A percentile compares a stretch with the other conserved stretches of the same genome.
These are phyloP conservation scores for Steinernema feltiae DNA, from an alignment of 1,140 invertebrate species.

Conservation along the genomic window DNA sequence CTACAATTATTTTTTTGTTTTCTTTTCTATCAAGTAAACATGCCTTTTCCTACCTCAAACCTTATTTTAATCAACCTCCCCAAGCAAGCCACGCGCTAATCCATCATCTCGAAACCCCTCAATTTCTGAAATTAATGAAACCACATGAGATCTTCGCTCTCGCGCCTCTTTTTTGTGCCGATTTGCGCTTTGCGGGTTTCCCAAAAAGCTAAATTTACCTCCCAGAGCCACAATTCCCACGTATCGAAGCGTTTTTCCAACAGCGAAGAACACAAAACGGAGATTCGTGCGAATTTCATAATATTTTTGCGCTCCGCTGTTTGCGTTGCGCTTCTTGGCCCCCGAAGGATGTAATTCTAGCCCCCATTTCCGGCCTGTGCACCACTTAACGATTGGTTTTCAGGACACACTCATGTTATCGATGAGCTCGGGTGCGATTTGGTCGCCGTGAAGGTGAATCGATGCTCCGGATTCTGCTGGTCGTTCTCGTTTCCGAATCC, in stretches of 20 bases:
- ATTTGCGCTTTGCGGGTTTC: no score
- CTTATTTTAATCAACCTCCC: no score
- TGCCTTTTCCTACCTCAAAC: no score
- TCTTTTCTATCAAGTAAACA: no score
- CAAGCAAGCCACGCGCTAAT: no score
- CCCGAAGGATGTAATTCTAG: not conserved
- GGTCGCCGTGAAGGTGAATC: slow-evolving; percentile 8
- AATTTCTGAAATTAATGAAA: no score
- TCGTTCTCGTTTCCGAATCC: slow-evolving; percentile 7
- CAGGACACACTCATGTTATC: not conserved
- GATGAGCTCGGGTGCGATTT: not conserved
- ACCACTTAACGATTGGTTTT: no score
- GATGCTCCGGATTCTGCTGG: slow-evolving; percentile 1
- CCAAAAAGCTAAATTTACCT: not conserved
- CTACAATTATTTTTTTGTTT: no score
- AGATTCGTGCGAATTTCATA: not conserved
- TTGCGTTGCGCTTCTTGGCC: not conserved
- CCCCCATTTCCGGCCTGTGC: not conserved
- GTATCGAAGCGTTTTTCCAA: not conserved
- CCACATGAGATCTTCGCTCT: no score
- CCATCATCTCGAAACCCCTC: no score
- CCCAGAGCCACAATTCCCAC: not conserved
- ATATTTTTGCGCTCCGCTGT: not conserved
- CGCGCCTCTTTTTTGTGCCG: no score
- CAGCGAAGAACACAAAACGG: no score